Percentiles rank a stretch among this genome's conserved stretches.
Evolutionary conservation across 2,888 invertebrate species (phyloP).

Genomic region (Idaea straminata): DNA sequence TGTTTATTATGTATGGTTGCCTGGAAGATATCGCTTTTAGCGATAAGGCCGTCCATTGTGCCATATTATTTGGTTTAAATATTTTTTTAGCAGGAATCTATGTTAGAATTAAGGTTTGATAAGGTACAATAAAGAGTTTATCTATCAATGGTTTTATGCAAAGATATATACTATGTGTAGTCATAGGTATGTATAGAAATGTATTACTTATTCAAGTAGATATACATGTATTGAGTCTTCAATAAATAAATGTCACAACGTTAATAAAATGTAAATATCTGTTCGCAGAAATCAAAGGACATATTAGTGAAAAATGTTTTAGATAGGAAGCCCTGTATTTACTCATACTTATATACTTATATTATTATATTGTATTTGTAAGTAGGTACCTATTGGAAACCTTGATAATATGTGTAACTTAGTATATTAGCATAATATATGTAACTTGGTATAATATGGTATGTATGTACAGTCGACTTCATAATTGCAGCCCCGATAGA

Average conservation of each 20-base stretch:
- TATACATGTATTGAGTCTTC: neutral
- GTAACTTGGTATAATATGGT: too few relatives aligned
- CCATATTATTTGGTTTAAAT: too few relatives aligned
- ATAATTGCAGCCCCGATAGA: too few relatives aligned
- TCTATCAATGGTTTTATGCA: too few relatives aligned
- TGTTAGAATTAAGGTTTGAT: too few relatives aligned
- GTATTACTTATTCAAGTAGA: neutral
- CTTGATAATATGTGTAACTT: neutral
- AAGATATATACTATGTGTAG: neutral
- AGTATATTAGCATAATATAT: neutral
- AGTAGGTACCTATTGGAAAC: neutral
- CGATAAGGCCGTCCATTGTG: too few relatives aligned
- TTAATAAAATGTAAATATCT: neutral
- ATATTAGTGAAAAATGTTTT: constrained; percentile 30
- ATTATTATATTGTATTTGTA: constrained; percentile 5
- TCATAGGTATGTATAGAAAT: neutral
- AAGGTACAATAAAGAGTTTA: too few relatives aligned
- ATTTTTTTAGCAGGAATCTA: too few relatives aligned
- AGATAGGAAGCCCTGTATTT: constrained; percentile 9
- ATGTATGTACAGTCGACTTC: too few relatives aligned
- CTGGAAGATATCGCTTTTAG: too few relatives aligned
- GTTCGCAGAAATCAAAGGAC: constrained; percentile 20
- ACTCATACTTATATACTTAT: neutral
- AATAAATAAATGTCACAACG: neutral
- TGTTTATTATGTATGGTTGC: too few relatives aligned